Conservation (phyloP, 2,797 vertebrate genomes). For the Remorina albescens region DNA sequence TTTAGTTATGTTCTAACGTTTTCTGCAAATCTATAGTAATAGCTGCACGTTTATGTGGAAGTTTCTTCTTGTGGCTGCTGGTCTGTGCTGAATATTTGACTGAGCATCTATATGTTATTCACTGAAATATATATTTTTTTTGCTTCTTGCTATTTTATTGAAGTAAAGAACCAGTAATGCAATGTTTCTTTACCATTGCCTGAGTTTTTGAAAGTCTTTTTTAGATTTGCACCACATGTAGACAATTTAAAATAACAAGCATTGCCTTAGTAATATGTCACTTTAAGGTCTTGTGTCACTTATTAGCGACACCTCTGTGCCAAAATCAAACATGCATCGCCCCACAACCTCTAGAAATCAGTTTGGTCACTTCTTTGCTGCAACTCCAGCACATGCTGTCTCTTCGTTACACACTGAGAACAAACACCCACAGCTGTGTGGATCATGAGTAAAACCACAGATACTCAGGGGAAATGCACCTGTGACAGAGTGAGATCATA, state of each 20-base stretch:
- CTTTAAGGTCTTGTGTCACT: neutral
- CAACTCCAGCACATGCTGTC: slow-evolving; percentile 67
- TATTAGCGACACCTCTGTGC: neutral
- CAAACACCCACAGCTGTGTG: slow-evolving; percentile 78
- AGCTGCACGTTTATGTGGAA: neutral
- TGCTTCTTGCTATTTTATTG: too few relatives aligned
- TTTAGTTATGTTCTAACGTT: slow-evolving; percentile 30
- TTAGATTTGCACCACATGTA: slow-evolving; percentile 6
- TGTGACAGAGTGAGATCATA: slow-evolving; percentile 74
- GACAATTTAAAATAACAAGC: neutral
- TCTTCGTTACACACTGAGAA: slow-evolving; percentile 51
- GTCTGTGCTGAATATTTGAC: neutral
- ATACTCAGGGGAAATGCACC: slow-evolving; percentile 80
- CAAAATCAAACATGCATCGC: slow-evolving; percentile 17
- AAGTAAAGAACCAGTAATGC: neutral
- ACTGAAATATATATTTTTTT: too few relatives aligned
- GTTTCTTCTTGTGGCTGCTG: neutral
- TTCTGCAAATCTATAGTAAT: neutral
- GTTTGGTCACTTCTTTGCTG: slow-evolving; percentile 49
- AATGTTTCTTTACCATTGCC: neutral
- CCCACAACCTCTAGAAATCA: slow-evolving; percentile 47
- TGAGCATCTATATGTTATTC: neutral
- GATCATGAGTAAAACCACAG: slow-evolving; percentile 80
- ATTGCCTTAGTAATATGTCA: too few relatives aligned
- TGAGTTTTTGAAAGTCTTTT: too few relatives aligned